Base-by-base conservation (phyloP, 2,113 vertebrate genomes). In the Nothoprocta perdicaria region DNA sequence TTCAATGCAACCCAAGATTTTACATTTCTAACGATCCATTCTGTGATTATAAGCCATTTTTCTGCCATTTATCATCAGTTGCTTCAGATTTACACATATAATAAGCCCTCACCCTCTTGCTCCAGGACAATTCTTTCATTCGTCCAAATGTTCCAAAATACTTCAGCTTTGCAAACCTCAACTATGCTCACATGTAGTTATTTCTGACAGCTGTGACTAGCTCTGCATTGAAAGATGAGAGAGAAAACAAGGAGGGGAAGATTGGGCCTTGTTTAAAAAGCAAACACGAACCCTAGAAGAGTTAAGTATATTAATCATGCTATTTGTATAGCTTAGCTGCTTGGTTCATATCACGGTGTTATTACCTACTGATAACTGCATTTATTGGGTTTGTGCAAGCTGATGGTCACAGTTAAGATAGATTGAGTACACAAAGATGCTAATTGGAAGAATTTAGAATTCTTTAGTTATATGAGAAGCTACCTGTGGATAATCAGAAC, bases 331-430 rank as follows among this genome's bases (percentile, higher is more conserved):
- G 89, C 48, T 67, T 31, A 5, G 45, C 50, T 84, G 84, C 81
- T 86, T 29, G 23, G 58, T 61, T 68, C 31, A 2, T 33, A 81
- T 48, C 46, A 2, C 45, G 33, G 6, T 1, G 40, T 84, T 91
- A 79, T 29, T 84, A 18, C 87, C 75, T 46, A 26, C 84, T 52
- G 87, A 96, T 92, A 93, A 73, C 68, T 60, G 45, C 48, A 58
- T 74, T 92, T 89, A 77, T 84, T 55, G 72, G 67, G 26, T 8
- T 78, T 87, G 82, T 69, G 67, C 10, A 69, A 74, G 60, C 85
- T 74, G 68, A 87, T 50, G 76, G 91, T 63, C 31, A 62, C 87
- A 95, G 94, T 93, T 94, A 94, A 90, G 93, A 92, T 93, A 94
- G 90, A 23, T 8, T 81, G 89, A 86, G 72, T 84, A 93, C 93